Conservation (phyloP, 2,797 vertebrate species). For the Acanthurus tractus region DNA sequence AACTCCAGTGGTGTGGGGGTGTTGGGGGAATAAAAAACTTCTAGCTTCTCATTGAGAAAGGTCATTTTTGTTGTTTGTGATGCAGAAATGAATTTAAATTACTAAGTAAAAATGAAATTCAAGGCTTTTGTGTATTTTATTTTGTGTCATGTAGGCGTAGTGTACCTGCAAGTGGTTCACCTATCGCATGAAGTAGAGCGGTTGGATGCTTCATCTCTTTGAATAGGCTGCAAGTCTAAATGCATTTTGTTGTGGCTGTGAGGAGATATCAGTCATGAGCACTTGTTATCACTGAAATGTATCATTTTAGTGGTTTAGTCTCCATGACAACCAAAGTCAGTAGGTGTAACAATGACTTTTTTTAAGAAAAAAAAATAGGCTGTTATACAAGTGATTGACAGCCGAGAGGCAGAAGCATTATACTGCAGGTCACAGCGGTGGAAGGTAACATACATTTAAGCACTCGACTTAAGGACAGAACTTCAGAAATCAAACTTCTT, state of each 20-base stretch:
- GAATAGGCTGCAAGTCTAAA: background rate
- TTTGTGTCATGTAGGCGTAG: background rate
- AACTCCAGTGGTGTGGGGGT: background rate
- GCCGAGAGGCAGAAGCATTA: no score
- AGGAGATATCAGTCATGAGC: constrained; percentile 8
- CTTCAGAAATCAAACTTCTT: no score
- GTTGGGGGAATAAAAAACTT: background rate
- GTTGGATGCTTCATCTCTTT: no score
- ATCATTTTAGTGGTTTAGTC: constrained; percentile 1
- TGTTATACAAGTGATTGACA: background rate
- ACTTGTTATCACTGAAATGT: constrained; percentile 10
- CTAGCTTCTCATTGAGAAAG: constrained; percentile 10
- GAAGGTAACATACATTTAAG: background rate
- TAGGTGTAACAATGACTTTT: constrained; percentile 3
- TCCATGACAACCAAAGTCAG: background rate
- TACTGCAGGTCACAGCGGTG: background rate
- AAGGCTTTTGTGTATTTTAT: background rate
- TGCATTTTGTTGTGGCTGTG: constrained; percentile 4
- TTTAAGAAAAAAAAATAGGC: background rate
- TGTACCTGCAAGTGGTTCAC: background rate
- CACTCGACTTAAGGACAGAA: background rate
- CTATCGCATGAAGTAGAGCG: no score
- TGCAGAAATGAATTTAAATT: constrained; percentile 10
- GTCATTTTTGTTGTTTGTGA: constrained; percentile 21
- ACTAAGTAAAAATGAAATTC: background rate